phyloP scores from a whole-genome alignment of 2,888 invertebrate species.

The Baronia brevicornis region DNA sequence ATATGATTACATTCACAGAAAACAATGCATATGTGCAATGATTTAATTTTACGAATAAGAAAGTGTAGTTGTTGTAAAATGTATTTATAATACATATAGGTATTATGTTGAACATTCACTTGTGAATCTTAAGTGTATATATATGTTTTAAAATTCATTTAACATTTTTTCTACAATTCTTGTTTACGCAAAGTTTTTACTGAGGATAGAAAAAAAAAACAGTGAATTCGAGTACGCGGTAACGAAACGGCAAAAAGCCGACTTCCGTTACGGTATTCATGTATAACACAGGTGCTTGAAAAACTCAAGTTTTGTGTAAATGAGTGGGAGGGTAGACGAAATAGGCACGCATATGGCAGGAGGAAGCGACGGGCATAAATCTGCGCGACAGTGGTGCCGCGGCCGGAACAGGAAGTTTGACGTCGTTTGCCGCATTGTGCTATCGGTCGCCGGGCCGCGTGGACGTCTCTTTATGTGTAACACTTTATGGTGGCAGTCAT shows the following conservation, averaged over 20 bases:
- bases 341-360: slow-evolving; percentile 58
- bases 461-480: slow-evolving; percentile 65
- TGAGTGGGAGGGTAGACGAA: slow-evolving; percentile 55
- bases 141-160: no score
- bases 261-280: slow-evolving; percentile 43
- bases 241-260: slow-evolving; percentile 38
- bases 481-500: slow-evolving; percentile 61
- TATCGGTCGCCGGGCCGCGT: slow-evolving; percentile 65
- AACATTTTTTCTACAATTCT: no score
- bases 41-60: no score
- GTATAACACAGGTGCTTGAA: slow-evolving; percentile 63
- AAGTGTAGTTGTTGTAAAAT: no score
- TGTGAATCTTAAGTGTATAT: no score
- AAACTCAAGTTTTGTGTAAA: slow-evolving; percentile 72
- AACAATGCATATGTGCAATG: no score
- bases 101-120: no score
- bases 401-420: slow-evolving; percentile 71
- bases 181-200: slow-evolving; percentile 6
- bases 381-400: slow-evolving; percentile 67
- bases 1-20: no score
- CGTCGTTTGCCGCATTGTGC: slow-evolving; percentile 76
- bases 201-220: slow-evolving; percentile 19
- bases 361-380: slow-evolving; percentile 73
- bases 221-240: slow-evolving; percentile 24
- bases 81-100: no score